These are phyloP conservation scores for Callorhinus ursinus DNA, from an alignment of 2,113 vertebrate genomes.

Conservation along the genomic window DNA sequence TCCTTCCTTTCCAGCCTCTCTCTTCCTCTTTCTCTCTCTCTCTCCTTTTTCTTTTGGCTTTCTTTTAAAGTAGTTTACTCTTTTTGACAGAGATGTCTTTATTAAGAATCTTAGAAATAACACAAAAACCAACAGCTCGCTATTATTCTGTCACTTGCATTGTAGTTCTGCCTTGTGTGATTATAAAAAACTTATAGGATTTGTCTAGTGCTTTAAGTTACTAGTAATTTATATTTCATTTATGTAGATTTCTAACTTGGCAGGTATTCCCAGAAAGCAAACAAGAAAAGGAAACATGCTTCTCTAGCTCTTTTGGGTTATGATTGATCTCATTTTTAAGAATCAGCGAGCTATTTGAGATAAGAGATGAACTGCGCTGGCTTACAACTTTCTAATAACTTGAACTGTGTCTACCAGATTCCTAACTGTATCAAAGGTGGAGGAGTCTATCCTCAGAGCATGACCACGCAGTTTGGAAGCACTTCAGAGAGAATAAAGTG, in stretches of 20 bases:
- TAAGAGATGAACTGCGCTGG: not conserved
- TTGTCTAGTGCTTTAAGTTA: not conserved
- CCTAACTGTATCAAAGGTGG: no score
- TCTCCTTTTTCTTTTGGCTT: no score
- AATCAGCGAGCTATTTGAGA: not conserved
- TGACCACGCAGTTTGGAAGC: fast-evolving
- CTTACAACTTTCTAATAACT: not conserved
- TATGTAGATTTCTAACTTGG: not conserved
- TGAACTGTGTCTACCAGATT: not conserved
- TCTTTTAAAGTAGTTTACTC: not conserved
- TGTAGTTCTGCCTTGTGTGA: not conserved
- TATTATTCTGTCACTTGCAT: not conserved
- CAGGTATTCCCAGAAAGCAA: not conserved
- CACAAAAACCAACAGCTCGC: not conserved
- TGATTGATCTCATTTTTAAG: not conserved
- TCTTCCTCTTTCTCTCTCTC: fast-evolving
- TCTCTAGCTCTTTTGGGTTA: not conserved
- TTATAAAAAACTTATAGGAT: not conserved
- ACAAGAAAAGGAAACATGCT: not conserved
- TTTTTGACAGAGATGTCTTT: not conserved
- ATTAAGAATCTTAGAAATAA: not conserved
- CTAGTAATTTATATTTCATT: not conserved
- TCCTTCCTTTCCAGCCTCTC: not conserved
- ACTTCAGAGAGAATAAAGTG: fast-evolving
- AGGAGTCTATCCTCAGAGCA: fast-evolving